Percentiles rank a stretch among this genome's conserved stretches.
These are phyloP conservation scores for Phoronis australis DNA, from an alignment of 2,888 invertebrate species.

Conservation along the genomic window DNA sequence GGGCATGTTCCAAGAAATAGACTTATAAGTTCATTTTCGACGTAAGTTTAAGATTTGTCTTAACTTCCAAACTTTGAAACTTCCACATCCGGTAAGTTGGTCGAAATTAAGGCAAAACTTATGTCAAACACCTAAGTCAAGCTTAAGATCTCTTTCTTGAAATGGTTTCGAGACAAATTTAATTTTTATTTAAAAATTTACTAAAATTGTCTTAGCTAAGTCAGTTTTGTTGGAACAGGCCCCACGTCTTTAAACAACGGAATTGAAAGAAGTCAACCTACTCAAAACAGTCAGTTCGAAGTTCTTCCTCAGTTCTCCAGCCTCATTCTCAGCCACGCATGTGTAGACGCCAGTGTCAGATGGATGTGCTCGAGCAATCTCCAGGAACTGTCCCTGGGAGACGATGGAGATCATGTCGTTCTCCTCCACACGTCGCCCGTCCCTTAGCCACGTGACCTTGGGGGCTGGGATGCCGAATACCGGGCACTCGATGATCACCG, in stretches of 20 bases:
- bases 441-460: constrained; percentile 44
- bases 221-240: background rate
- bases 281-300: constrained; percentile 47
- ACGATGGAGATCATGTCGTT: constrained; percentile 6
- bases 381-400: constrained; percentile 24
- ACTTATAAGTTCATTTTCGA: too few relatives aligned
- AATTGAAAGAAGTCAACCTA: constrained; percentile 20
- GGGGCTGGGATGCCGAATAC: constrained; percentile 54
- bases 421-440: constrained; percentile 24
- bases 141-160: too few relatives aligned
- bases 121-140: too few relatives aligned
- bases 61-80: too few relatives aligned
- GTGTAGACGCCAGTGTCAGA: constrained; percentile 52
- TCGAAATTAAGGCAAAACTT: too few relatives aligned
- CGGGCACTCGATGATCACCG: constrained; percentile 53
- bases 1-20: too few relatives aligned
- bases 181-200: too few relatives aligned
- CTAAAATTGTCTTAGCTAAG: too few relatives aligned
- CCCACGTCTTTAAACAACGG: background rate
- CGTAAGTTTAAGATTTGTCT: too few relatives aligned
- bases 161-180: too few relatives aligned
- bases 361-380: constrained; percentile 32
- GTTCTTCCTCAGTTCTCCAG: constrained; percentile 50
- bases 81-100: too few relatives aligned
- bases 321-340: constrained; percentile 56